Evolutionary conservation across 2,888 invertebrate species (phyloP), one percentile per base, ranked within the genome.

Genomic region (Esperia sulphurella): DNA sequence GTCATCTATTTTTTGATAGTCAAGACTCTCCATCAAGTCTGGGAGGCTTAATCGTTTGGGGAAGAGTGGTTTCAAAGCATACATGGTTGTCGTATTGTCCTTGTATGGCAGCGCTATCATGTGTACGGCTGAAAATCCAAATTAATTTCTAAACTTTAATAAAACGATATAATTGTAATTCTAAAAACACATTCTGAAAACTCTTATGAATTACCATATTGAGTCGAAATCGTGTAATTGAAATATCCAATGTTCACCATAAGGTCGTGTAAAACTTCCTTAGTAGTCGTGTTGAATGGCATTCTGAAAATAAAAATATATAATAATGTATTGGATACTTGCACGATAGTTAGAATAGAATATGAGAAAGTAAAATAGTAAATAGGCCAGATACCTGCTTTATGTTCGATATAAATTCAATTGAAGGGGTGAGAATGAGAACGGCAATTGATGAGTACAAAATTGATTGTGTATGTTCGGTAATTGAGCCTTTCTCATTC

Each of bases 91-190:
- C 40, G 88, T 81, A 45, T 88, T 90, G 49, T 93, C 94, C 71
- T 93, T 93, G 75, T 95, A 95, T 0, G 95, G 95, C 4, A 95
- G 78, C 0, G 92, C 93, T 52, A 95, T 59, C 64, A 95, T 92
- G 61, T 93, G 92, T 47, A 91, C 88, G 30, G 89, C 91, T 66
- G 92, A 63, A 55, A 75, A 39, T 39, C 10, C n/a, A 33, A 33
- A 10, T 2, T 5, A 10, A 10, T 10, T 4, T 33, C n/a, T n/a
- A 4, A 10, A 10, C 10, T 3, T 10, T 4, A 33, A 10, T 33
- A 33, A 33, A 33, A 10, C 3, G 33, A 33, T 5, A 10, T 2
- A 33, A 33, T 21, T 5, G 5, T 21, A 21, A 21, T 21, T 21
- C 5, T 3, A 21, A 21, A 21, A 21, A 21, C 2, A 21, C 3